Conservation (phyloP, 2,888 invertebrate genomes). For the Agrypnus murinus region DNA sequence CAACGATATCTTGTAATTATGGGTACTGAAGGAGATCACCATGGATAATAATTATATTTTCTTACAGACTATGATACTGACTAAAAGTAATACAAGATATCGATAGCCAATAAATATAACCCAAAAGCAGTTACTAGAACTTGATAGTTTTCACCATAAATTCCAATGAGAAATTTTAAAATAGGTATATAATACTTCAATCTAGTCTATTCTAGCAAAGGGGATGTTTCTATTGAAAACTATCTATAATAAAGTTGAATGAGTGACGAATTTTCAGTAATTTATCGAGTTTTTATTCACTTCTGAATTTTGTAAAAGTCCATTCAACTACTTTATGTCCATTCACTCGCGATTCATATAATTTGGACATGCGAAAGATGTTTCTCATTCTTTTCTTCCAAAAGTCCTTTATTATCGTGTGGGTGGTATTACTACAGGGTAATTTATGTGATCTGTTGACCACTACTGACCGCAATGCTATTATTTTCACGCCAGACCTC, state of each 20-base stretch:
- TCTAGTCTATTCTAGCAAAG: not conserved
- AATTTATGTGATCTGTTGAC: slow-evolving; percentile 54
- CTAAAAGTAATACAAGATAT: no score
- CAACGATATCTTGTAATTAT: no score
- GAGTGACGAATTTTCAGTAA: slow-evolving; percentile 52
- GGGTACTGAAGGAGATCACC: no score
- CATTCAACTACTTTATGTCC: slow-evolving; percentile 41
- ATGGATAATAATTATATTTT: no score
- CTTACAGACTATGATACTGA: no score
- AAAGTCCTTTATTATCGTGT: slow-evolving; percentile 43
- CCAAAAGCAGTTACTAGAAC: not conserved
- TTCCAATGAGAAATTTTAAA: not conserved
- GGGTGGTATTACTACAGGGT: slow-evolving; percentile 50
- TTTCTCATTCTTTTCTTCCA: slow-evolving; percentile 42
- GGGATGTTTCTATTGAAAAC: slow-evolving; percentile 9
- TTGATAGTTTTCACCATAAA: not conserved
- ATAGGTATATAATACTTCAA: no score
- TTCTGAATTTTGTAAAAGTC: slow-evolving; percentile 43
- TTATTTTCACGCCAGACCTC: slow-evolving; percentile 51
- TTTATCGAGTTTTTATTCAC: slow-evolving; percentile 54
- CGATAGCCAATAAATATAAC: no score
- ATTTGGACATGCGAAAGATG: slow-evolving; percentile 49
- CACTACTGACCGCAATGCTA: slow-evolving; percentile 50
- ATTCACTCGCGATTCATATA: slow-evolving; percentile 48
- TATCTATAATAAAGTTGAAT: slow-evolving; percentile 28